A percentile compares a stretch with the other conserved stretches of the same genome.
Conservation (phyloP, 1,140 invertebrate species). For the Plodia interpunctella region DNA sequence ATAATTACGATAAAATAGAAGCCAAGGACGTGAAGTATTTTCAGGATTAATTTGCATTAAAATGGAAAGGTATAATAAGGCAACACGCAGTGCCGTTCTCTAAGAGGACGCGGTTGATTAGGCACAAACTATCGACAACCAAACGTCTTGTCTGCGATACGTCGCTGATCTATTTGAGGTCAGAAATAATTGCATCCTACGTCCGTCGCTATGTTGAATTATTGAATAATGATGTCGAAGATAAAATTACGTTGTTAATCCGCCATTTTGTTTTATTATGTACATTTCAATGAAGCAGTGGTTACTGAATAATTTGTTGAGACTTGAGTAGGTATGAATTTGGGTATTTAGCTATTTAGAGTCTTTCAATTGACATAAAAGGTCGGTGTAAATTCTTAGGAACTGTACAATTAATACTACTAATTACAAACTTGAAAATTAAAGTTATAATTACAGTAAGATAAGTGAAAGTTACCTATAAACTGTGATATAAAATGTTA, state of each 20-base stretch:
- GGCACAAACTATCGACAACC: background rate
- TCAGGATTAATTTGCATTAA: too few species aligned
- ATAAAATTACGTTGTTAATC: background rate
- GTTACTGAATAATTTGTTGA: background rate
- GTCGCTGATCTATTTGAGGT: background rate
- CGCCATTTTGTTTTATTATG: background rate
- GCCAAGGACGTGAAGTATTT: too few species aligned
- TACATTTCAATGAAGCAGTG: background rate
- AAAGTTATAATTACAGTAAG: too few species aligned
- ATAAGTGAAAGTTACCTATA: too few species aligned
- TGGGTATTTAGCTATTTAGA: too few species aligned
- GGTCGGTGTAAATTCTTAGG: too few species aligned
- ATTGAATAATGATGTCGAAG: background rate
- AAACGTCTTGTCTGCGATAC: background rate
- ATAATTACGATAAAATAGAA: too few species aligned
- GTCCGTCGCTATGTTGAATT: background rate
- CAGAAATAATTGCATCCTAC: constrained; percentile 4
- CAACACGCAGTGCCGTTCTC: background rate
- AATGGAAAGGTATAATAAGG: too few species aligned
- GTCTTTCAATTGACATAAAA: too few species aligned
- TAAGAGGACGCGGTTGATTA: background rate
- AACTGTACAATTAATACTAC: too few species aligned
- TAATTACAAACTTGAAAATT: too few species aligned
- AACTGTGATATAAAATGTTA: too few species aligned
- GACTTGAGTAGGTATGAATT: background rate